Conservation (phyloP, 2,888 invertebrate species). For the Epinotia ramella region DNA sequence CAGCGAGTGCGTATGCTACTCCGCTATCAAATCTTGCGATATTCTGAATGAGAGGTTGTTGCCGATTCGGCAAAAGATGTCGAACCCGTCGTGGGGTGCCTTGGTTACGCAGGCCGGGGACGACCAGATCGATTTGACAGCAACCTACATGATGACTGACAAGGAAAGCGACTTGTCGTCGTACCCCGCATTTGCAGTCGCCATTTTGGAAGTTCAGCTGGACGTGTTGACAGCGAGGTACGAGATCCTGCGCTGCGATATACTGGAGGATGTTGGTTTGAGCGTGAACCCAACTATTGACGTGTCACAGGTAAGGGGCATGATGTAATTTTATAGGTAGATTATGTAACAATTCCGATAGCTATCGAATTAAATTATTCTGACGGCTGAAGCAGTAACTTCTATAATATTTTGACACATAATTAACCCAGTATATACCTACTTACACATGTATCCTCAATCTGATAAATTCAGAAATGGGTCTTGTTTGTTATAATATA, state of each 20-base stretch:
- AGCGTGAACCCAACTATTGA: conserved; percentile 88
- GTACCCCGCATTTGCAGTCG: conserved; percentile 86
- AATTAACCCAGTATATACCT: too few relatives aligned
- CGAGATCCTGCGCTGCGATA: conserved; percentile 85
- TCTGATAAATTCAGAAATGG: too few relatives aligned
- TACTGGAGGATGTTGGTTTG: conserved; percentile 88
- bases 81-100: conserved; percentile 84
- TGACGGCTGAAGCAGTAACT: too few relatives aligned
- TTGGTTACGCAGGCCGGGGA: conserved; percentile 83
- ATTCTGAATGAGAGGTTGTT: conserved; percentile 83
- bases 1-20: conserved; percentile 86
- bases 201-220: conserved; percentile 87
- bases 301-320: conserved; percentile 84
- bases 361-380: too few relatives aligned
- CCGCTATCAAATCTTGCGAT: conserved; percentile 86
- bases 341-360: too few relatives aligned
- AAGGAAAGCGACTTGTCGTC: conserved; percentile 77
- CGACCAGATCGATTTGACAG: conserved; percentile 85
- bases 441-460: too few relatives aligned
- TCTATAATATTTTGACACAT: too few relatives aligned
- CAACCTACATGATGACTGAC: conserved; percentile 85
- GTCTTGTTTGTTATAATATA: too few relatives aligned
- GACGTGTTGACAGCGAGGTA: conserved; percentile 90
- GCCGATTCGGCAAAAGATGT: conserved; percentile 79
- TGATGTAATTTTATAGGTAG: background rate